Evolutionary conservation across 1,140 invertebrate species (phyloP).

Genomic region (Achatina immaculata): DNA sequence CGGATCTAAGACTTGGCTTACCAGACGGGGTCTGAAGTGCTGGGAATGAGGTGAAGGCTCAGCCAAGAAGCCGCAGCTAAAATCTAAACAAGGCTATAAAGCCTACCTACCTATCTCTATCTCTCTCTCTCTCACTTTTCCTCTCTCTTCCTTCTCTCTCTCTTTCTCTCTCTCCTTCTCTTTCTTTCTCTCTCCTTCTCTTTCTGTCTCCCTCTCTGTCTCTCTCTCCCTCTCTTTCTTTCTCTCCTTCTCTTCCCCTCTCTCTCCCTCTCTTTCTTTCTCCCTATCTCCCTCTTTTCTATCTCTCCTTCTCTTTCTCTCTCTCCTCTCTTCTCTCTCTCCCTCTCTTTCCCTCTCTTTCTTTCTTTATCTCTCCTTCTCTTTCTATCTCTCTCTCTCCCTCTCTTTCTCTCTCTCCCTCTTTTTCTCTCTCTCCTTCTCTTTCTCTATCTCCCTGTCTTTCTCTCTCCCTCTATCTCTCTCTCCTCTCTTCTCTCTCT

Average conservation of each 20-base stretch:
- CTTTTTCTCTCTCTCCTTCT: neutral
- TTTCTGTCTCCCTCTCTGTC: neutral
- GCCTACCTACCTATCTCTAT: neutral
- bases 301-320: conserved; percentile 1
- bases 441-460: neutral
- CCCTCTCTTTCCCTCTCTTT: neutral
- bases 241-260: neutral
- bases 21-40: too few species aligned
- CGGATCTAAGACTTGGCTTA: too few species aligned
- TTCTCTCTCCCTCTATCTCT: neutral
- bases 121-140: neutral
- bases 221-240: neutral
- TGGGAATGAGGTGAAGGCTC: too few species aligned
- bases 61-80: too few species aligned
- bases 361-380: conserved; percentile 18
- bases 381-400: neutral
- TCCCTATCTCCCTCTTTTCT: conserved; percentile 5
- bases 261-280: conserved; percentile 3
- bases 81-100: too few species aligned
- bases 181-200: neutral
- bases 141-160: neutral
- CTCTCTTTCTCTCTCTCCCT: neutral
- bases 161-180: neutral
- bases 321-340: neutral
- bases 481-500: too few species aligned